phyloP scores from a whole-genome alignment of 1,140 invertebrate species.

The Orchesella cincta region DNA sequence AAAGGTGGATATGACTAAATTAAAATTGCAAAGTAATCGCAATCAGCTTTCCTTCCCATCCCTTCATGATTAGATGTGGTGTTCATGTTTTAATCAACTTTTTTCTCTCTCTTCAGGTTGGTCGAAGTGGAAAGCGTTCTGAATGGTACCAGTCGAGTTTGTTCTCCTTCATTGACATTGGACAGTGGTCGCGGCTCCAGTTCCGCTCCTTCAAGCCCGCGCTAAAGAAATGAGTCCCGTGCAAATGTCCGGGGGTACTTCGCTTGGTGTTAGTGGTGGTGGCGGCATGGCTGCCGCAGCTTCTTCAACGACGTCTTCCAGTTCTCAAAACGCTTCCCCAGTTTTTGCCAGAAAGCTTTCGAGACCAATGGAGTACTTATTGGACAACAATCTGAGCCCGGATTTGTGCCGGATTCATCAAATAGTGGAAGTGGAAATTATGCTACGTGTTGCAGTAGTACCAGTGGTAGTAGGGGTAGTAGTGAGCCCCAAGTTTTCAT shows the following conservation, averaged over 20 bases:
- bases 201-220: constrained; percentile 43
- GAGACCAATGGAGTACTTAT: constrained; percentile 5
- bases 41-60: no score
- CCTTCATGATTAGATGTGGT: no score
- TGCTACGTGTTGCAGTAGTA: neutral
- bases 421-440: constrained; percentile 25
- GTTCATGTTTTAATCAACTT: no score
- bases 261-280: neutral
- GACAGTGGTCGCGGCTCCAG: constrained; percentile 37
- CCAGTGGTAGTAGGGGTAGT: neutral
- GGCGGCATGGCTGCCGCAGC: neutral
- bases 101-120: constrained; percentile 15
- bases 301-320: neutral
- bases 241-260: constrained; percentile 1
- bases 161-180: constrained; percentile 36
- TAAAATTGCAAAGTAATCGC: no score
- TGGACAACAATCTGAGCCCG: neutral
- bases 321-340: neutral
- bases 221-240: constrained; percentile 46
- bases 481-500: neutral
- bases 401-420: neutral
- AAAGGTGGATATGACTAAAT: no score
- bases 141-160: constrained; percentile 34
- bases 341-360: constrained; percentile 7
- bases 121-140: constrained; percentile 16